Evolutionary conservation across 2,888 invertebrate species (phyloP).

Genomic region (Octodonta nipae): DNA sequence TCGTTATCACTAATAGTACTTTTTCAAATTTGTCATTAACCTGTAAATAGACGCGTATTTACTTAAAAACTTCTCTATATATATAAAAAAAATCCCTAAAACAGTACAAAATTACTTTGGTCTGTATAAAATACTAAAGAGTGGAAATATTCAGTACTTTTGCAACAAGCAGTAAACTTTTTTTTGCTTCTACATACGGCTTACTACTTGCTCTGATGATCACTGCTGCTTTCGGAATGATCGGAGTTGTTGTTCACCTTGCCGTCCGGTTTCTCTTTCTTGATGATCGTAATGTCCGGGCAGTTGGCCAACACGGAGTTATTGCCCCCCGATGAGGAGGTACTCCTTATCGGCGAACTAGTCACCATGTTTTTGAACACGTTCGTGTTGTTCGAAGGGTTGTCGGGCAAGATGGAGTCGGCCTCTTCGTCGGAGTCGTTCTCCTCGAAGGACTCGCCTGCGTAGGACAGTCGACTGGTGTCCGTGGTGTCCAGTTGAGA

Average conservation of each 20-base stretch:
- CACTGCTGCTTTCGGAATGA: conserved; percentile 33
- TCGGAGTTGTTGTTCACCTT: conserved; percentile 36
- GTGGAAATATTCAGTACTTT: conserved; percentile 27
- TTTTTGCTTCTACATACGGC: no score
- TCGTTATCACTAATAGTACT: no score
- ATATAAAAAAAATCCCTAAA: conserved; percentile 4
- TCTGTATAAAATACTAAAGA: conserved; percentile 37
- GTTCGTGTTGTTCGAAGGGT: conserved; percentile 34
- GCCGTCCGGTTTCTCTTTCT: conserved; percentile 39
- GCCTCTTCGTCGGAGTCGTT: conserved; percentile 37
- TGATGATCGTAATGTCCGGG: conserved; percentile 48
- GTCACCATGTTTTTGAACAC: conserved; percentile 22
- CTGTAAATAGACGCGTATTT: no score
- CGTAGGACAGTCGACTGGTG: conserved; percentile 31
- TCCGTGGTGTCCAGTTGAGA: conserved; percentile 38
- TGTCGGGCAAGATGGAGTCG: conserved; percentile 37
- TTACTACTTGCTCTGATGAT: no score
- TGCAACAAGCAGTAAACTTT: no score
- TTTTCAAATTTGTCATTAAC: no score
- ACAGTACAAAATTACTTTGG: conserved; percentile 37
- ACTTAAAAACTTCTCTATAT: not conserved
- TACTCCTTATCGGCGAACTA: conserved; percentile 3
- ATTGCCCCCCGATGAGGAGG: conserved; percentile 25
- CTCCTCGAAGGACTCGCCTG: conserved; percentile 33
- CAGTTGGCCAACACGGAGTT: conserved; percentile 39